Conservation (phyloP, 2,797 vertebrate genomes). For the Ibycter americanus region DNA sequence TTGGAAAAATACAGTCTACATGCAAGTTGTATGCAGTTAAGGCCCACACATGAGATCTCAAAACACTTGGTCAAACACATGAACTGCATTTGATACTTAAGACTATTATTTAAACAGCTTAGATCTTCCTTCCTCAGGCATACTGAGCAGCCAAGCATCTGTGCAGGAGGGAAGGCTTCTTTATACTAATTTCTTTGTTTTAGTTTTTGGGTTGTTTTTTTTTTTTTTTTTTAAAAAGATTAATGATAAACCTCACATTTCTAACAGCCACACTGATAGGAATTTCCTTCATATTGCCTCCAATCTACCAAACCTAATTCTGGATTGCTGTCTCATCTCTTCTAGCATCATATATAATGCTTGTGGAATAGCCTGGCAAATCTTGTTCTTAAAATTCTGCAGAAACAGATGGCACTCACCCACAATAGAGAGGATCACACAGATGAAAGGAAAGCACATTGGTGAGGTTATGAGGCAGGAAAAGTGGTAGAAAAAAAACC, state of each 20-base stretch:
- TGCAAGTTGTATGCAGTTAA: neutral
- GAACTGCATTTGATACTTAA: neutral
- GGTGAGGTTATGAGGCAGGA: neutral
- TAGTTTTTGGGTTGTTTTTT: no score
- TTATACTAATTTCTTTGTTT: neutral
- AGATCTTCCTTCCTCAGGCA: neutral
- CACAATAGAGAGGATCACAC: neutral
- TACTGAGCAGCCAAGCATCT: neutral
- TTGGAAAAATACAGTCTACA: neutral
- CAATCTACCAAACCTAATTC: neutral
- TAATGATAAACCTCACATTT: neutral
- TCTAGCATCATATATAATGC: neutral
- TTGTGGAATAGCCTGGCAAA: neutral
- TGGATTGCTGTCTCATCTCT: neutral
- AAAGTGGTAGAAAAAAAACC: neutral
- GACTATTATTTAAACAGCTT: neutral
- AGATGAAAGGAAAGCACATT: neutral
- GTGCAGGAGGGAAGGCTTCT: neutral
- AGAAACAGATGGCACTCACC: conserved; percentile 32
- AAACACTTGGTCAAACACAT: neutral
- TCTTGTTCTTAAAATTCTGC: neutral
- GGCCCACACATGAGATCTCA: neutral
- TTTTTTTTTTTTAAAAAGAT: neutral
- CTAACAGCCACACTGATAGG: neutral
- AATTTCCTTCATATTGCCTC: neutral